Evolutionary conservation across 2,888 invertebrate genomes (phyloP), one percentile per base, ranked within the genome.

Genomic region (Napeogenes sylphis): DNA sequence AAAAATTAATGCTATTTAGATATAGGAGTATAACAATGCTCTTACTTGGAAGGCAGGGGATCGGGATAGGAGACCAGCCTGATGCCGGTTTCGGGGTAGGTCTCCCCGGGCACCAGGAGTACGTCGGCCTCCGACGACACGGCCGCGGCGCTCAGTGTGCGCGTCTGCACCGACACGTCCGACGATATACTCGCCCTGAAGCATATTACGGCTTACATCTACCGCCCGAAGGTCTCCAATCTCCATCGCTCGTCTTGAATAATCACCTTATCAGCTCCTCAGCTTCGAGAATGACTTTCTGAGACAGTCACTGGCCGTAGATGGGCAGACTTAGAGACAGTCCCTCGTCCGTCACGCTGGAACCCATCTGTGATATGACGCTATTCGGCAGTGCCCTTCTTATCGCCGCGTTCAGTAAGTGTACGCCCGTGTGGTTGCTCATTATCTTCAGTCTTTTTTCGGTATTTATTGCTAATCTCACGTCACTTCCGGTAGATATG

Each of bases 351-450:
- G 91, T 92, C 0, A 96, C 94, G 64, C 87, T 84, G 59, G 95
- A 95, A 0, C 95, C 94, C 0, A 93, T 92, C 72, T 95, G 95
- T 71, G 94, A 93, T 45, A 93, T 91, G 0, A 92, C 93, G 72
- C 92, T 93, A 12, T 93, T 91, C 46, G 93, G 92, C 54, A 94
- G 79, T 47, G 93, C 85, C 73, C 90, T 83, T 62, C 93, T 92
- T 21, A 97, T 74, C 3, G 93, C 93, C 0, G 94, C 93, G 75
- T 96, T 95, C 57, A 97, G 76, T 62, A 97, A 86, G 88, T 97
- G 97, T 0, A 93, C 92, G 0, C 93, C 94, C 0, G 96, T 96
- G 74, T 97, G 97, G 83, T 97, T 95, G 74, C 92, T 89, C 93
- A 95, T 96, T 60, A 92, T 85, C 21, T 85, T 88, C 33, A 94